These are phyloP conservation scores for Salpingus planirostris DNA, from an alignment of 2,888 invertebrate species.

Conservation along the genomic window DNA sequence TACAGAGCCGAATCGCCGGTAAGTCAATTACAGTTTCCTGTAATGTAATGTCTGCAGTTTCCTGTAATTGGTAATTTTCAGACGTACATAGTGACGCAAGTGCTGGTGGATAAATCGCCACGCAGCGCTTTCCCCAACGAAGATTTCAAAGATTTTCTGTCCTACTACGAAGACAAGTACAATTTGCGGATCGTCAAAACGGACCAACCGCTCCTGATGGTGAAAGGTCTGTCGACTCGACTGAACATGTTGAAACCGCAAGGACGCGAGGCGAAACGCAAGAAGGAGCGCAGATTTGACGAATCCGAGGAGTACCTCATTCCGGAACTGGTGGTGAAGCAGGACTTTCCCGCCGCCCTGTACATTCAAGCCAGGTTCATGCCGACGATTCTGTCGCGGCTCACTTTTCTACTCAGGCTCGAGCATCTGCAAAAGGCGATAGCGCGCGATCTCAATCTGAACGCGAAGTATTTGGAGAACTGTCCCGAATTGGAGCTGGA, in stretches of 20 bases:
- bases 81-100: conserved; percentile 60
- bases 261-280: conserved; percentile 34
- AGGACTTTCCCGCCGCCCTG: conserved; percentile 60
- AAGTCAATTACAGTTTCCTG: conserved; percentile 17
- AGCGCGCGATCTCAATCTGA: conserved; percentile 41
- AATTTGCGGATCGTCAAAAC: conserved; percentile 52
- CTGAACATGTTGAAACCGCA: conserved; percentile 54
- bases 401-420: conserved; percentile 58
- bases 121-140: conserved; percentile 56
- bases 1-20: conserved; percentile 54
- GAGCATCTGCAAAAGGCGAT: conserved; percentile 60
- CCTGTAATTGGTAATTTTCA: too few relatives aligned
- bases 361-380: conserved; percentile 81
- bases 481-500: conserved; percentile 33
- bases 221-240: conserved; percentile 55
- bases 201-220: conserved; percentile 72
- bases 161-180: conserved; percentile 74
- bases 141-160: conserved; percentile 53
- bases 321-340: conserved; percentile 77
- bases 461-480: conserved; percentile 14
- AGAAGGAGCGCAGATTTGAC: conserved; percentile 43
- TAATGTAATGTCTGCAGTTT: conserved; percentile 6
- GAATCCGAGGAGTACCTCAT: conserved; percentile 63
- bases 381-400: conserved; percentile 77
- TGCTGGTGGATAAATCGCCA: conserved; percentile 58